Base-by-base conservation (phyloP, 2,797 vertebrate species). In the Falco naumanni region DNA sequence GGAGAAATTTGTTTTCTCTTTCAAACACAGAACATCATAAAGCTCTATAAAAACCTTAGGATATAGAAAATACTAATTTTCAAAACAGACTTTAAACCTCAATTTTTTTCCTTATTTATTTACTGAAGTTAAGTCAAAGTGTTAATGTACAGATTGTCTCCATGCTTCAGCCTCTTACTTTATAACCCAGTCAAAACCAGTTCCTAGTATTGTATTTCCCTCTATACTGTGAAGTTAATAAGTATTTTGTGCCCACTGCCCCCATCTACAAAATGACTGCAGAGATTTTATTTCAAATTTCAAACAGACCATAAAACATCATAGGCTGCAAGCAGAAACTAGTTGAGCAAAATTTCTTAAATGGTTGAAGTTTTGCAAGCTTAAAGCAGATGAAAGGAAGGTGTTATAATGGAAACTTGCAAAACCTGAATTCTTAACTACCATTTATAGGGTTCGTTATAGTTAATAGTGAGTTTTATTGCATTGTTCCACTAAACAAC, bases 1-100 rank as follows among this genome's bases (percentile, higher is more conserved):
- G 14, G 7, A 69, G 29, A 59, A 79, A 53, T 61, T 25, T n/a
- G 7, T 16, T 88, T 89, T 65, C n/a, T 61, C 28, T 82, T 76
- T 64, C 19, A 34, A 87, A 87, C 26, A 72, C 3, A 69, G 15
- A 1, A 1, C 13, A 53, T 60, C 39, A 77, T n/a, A n/a, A 89
- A 85, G 7, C 3, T 53, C 20, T 57, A 51, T 10, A 64, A 83
- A 93, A 94, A 57, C 25, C 18, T 47, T 54, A 51, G 19, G 22
- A 39, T 17, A 37, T 0, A 3, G 37, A 13, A 12, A 7, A 22
- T 1, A 15, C 1, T 15, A 25, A 51, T 41, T 2, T 63, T 84
- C 37, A 70, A 77, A 91, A 72, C 24, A 56, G 82, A 33, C 10
- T 72, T 45, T 37, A 16, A 57, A 51, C 43, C 3, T 15, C 22